These are phyloP conservation scores for Lochmaea capreae DNA, from an alignment of 2,888 invertebrate genomes.

Conservation along the genomic window DNA sequence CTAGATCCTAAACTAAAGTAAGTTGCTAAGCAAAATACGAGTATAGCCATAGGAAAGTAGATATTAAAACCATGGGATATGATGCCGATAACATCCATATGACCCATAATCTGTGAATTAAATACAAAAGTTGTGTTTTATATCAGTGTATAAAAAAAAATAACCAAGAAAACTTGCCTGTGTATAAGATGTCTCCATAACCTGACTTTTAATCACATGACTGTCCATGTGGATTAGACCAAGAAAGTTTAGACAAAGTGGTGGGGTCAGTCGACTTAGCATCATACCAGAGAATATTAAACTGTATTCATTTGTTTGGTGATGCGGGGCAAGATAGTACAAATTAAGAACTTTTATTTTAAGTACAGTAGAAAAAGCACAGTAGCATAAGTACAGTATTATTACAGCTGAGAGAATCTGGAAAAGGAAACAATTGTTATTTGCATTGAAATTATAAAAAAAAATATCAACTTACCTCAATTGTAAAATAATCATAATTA, in stretches of 20 bases:
- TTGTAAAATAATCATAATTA: constrained; percentile 91
- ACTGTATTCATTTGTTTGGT: constrained; percentile 98
- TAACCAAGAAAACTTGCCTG: constrained; percentile 71
- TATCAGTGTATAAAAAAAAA: too few relatives aligned
- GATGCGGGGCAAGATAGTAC: constrained; percentile 96
- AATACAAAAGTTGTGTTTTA: too few relatives aligned
- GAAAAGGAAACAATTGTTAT: constrained; percentile 53
- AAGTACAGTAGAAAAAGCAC: constrained; percentile 97
- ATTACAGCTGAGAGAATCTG: constrained; percentile 90
- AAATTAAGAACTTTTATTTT: constrained; percentile 95
- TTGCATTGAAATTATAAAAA: too few relatives aligned
- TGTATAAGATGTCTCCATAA: constrained; percentile 94
- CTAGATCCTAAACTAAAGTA: constrained; percentile 94
- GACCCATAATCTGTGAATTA: constrained; percentile 89
- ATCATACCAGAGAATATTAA: constrained; percentile 99
- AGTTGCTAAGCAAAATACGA: constrained; percentile 92
- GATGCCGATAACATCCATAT: constrained; percentile 97
- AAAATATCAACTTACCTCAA: constrained; percentile 78
- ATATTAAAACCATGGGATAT: constrained; percentile 98
- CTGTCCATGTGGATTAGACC: constrained; percentile 98
- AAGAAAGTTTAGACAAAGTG: constrained; percentile 97
- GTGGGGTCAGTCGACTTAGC: constrained; percentile 95
- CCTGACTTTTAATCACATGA: constrained; percentile 83
- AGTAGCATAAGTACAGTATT: constrained; percentile 95
- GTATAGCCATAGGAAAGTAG: constrained; percentile 97